These are phyloP conservation scores for Drosophila quadrilineata DNA, from an alignment of 1,140 invertebrate genomes.

Conservation along the genomic window DNA sequence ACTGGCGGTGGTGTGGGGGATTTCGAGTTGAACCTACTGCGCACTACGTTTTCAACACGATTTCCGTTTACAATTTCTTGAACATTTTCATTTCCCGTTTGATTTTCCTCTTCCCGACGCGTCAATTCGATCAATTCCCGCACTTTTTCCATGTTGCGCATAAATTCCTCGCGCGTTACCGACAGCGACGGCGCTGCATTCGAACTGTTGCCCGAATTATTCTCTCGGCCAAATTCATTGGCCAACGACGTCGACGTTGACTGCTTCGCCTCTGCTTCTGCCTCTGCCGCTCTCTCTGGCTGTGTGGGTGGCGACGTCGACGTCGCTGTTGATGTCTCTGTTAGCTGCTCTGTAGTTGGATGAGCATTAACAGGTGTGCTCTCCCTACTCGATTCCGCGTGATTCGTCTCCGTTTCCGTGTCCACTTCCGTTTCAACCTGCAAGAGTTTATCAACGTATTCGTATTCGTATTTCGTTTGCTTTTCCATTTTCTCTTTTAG, in stretches of 20 bases:
- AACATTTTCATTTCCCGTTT: not conserved
- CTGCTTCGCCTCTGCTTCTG: slow-evolving; percentile 25
- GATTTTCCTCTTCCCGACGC: slow-evolving; percentile 51
- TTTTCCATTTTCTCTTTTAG: not conserved
- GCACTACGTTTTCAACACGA: slow-evolving; percentile 11
- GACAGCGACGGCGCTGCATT: slow-evolving; percentile 59
- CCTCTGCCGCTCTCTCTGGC: not conserved
- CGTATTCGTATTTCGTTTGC: not conserved
- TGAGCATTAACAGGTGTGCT: slow-evolving; percentile 77
- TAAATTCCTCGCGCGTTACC: slow-evolving; percentile 68
- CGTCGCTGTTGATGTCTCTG: not conserved
- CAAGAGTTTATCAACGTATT: slow-evolving; percentile 22
- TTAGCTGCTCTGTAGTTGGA: not conserved
- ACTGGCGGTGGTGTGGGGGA: slow-evolving; percentile 64
- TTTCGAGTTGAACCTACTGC: slow-evolving; percentile 20
- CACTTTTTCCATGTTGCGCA: slow-evolving; percentile 73
- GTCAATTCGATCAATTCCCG: slow-evolving; percentile 73
- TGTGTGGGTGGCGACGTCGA: not conserved
- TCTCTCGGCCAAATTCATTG: slow-evolving; percentile 11
- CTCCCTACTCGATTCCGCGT: slow-evolving; percentile 61
- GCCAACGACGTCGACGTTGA: slow-evolving; percentile 4
- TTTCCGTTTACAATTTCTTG: slow-evolving; percentile 10
- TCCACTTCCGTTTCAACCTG: slow-evolving; percentile 57
- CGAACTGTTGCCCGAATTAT: slow-evolving; percentile 54
- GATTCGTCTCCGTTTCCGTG: slow-evolving; percentile 42